Evolutionary conservation across 2,113 vertebrate genomes (phyloP).

Genomic region (Lycocorax pyrrhopterus): DNA sequence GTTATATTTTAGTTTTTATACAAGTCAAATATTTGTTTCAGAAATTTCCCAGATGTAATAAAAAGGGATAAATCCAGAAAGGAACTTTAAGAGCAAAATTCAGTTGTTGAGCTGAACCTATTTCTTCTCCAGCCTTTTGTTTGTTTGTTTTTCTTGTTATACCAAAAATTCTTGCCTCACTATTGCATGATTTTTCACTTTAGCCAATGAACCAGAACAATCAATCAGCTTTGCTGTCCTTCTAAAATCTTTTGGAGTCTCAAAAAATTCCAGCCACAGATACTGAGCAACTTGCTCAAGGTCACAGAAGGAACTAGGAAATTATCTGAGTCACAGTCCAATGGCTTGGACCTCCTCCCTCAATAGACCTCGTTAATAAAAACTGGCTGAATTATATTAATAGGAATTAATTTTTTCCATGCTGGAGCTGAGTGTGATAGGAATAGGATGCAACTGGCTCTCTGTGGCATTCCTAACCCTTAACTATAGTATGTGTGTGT

Average conservation of each 20-base stretch:
- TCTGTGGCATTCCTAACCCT: background rate
- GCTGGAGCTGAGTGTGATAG: background rate
- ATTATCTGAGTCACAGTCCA: slow-evolving; percentile 53
- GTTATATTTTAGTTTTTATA: background rate
- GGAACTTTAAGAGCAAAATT: background rate
- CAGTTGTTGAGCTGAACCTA: background rate
- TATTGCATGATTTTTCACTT: background rate
- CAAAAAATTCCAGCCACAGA: background rate
- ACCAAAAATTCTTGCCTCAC: background rate
- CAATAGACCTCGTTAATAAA: slow-evolving; percentile 50
- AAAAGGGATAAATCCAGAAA: background rate
- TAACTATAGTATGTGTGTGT: background rate
- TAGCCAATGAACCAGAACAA: background rate
- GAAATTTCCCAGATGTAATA: background rate
- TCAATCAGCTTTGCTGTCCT: background rate
- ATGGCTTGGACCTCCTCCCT: slow-evolving; percentile 3
- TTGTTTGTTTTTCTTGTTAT: background rate
- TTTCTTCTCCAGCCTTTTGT: background rate
- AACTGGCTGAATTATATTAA: slow-evolving; percentile 17
- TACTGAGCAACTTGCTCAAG: background rate
- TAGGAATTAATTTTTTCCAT: slow-evolving; percentile 35
- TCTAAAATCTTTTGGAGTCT: background rate
- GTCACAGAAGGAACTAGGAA: slow-evolving; percentile 32
- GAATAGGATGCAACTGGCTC: background rate
- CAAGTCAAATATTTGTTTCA: background rate